Evolutionary conservation across 2,888 invertebrate species (phyloP).

Genomic region (Dasysyrphus albostriatus): DNA sequence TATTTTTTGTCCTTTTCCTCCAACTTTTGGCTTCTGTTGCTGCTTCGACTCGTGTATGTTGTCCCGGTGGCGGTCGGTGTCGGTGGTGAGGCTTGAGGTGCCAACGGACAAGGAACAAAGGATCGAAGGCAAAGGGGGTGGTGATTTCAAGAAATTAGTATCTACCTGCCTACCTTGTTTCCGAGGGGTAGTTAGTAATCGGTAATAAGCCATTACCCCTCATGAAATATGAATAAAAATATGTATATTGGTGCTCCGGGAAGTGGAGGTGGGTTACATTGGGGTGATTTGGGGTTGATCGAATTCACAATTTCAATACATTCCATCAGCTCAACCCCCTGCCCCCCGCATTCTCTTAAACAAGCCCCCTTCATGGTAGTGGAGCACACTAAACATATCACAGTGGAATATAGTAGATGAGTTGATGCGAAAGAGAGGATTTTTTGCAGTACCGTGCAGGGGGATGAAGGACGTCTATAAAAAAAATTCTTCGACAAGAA

Average conservation of each 20-base stretch:
- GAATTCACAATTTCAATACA: conserved; percentile 75
- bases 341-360: background rate
- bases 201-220: conserved; percentile 76
- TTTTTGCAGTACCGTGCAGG: conserved; percentile 25
- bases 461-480: conserved; percentile 57
- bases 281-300: conserved; percentile 51
- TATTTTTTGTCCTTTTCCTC: conserved; percentile 72
- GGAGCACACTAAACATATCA: conserved; percentile 63
- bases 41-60: conserved; percentile 35
- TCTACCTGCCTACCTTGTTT: conserved; percentile 76
- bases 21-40: conserved; percentile 68
- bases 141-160: conserved; percentile 73
- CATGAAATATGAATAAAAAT: conserved; percentile 76
- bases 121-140: background rate
- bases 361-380: conserved; percentile 1
- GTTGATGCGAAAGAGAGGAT: conserved; percentile 62
- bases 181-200: conserved; percentile 76
- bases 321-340: conserved; percentile 39
- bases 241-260: conserved; percentile 66
- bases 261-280: conserved; percentile 10
- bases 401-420: conserved; percentile 59
- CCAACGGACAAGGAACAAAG: conserved; percentile 30
- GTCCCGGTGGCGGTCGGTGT: background rate
- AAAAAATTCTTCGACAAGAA: conserved; percentile 66
- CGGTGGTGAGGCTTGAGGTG: conserved; percentile 49